Percentiles rank a stretch among this genome's conserved stretches.
These are phyloP conservation scores for Neocrepidodera transversa DNA, from an alignment of 2,888 invertebrate genomes.

Conservation along the genomic window DNA sequence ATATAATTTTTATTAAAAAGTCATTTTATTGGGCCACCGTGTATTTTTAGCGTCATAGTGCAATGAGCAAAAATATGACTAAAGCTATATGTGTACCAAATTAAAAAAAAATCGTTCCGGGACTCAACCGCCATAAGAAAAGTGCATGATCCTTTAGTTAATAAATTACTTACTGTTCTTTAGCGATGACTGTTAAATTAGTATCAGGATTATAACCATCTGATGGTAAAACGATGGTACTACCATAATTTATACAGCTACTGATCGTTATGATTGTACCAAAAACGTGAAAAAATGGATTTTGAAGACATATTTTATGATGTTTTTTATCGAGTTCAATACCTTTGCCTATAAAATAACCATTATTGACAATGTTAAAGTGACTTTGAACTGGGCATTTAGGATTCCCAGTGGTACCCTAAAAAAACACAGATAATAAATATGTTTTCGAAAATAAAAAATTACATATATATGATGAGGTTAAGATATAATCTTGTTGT, in stretches of 20 bases:
- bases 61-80: no score
- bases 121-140: no score
- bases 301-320: slow-evolving; percentile 68
- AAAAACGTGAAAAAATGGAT: slow-evolving; percentile 85
- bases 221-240: slow-evolving; percentile 69
- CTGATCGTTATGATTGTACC: slow-evolving; percentile 73
- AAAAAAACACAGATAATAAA: slow-evolving; percentile 31
- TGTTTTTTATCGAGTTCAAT: slow-evolving; percentile 60
- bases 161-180: slow-evolving; percentile 71
- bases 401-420: slow-evolving; percentile 68
- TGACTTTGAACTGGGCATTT: slow-evolving; percentile 80
- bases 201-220: slow-evolving; percentile 68
- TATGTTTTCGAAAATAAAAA: background rate
- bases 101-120: no score
- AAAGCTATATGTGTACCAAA: no score
- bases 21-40: no score
- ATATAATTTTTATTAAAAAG: no score
- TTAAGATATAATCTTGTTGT: no score
- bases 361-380: slow-evolving; percentile 78
- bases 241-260: slow-evolving; percentile 66
- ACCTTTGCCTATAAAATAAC: slow-evolving; percentile 68
- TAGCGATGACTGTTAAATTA: slow-evolving; percentile 68
- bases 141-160: no score
- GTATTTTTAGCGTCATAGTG: no score
- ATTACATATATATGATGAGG: no score